Evolutionary conservation across 2,888 invertebrate species (phyloP).

Genomic region (Chymomyza procnemis): DNA sequence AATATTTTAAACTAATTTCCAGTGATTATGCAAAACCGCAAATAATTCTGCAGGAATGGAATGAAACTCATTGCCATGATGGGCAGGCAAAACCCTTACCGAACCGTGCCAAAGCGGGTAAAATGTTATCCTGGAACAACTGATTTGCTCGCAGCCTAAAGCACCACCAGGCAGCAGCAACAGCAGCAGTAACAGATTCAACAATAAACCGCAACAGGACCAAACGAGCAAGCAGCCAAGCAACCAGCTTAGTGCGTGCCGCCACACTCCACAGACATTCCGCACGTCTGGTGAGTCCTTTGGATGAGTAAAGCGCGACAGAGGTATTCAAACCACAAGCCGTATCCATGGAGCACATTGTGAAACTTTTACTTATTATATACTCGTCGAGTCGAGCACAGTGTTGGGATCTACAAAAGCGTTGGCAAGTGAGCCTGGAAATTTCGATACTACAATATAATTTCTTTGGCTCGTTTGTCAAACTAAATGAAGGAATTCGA

Average conservation of each 20-base stretch:
- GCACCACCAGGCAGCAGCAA: slow-evolving; percentile 9
- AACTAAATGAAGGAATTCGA: slow-evolving; percentile 71
- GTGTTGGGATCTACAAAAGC: too few relatives aligned
- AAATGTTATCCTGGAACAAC: slow-evolving; percentile 11
- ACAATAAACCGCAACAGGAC: slow-evolving; percentile 46
- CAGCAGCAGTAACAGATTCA: slow-evolving; percentile 17
- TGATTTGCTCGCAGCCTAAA: not conserved
- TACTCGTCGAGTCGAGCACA: not conserved
- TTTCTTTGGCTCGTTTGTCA: slow-evolving; percentile 70
- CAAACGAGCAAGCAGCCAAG: slow-evolving; percentile 23
- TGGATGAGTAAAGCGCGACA: slow-evolving; percentile 1
- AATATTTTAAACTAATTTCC: slow-evolving; percentile 70
- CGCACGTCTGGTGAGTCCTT: slow-evolving; percentile 15
- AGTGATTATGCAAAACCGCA: slow-evolving; percentile 73
- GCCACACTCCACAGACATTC: slow-evolving; percentile 7
- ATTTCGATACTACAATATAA: slow-evolving; percentile 61
- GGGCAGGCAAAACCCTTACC: slow-evolving; percentile 29
- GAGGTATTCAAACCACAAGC: not conserved
- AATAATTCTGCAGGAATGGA: slow-evolving; percentile 70
- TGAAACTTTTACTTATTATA: slow-evolving; percentile 45
- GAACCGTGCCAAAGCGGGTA: slow-evolving; percentile 15
- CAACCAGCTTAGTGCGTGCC: slow-evolving; percentile 42
- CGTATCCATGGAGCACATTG: slow-evolving; percentile 3
- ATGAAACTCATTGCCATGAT: slow-evolving; percentile 40
- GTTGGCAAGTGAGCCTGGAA: slow-evolving; percentile 35